Percentiles rank a stretch among this genome's conserved stretches.
Conservation (phyloP, 2,888 invertebrate genomes). For the Luperina testacea region DNA sequence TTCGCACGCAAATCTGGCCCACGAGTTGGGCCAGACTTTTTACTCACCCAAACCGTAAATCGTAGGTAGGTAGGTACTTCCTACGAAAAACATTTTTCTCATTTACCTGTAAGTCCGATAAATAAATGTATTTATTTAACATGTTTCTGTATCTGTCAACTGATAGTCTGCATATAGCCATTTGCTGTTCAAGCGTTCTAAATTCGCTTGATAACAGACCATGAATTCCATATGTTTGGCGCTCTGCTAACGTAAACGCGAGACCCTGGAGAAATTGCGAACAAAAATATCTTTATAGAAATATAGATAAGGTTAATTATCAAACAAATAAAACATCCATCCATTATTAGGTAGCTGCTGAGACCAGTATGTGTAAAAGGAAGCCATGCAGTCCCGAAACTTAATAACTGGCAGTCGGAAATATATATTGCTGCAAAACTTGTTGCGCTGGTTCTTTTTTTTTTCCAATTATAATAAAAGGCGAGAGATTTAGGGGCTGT, state of each 20-base stretch:
- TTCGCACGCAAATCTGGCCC: background rate
- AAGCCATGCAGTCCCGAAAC: background rate
- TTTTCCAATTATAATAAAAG: background rate
- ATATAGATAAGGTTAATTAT: background rate
- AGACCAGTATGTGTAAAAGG: background rate
- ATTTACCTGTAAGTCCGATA: constrained; percentile 93
- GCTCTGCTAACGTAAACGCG: constrained; percentile 96
- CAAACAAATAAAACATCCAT: background rate
- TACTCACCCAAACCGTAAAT: too few species aligned
- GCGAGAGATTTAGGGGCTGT: background rate
- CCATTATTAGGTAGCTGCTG: background rate
- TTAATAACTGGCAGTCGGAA: background rate
- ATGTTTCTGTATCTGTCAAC: constrained; percentile 94
- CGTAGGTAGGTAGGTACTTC: background rate
- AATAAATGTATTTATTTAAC: constrained; percentile 97
- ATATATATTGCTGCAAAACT: background rate
- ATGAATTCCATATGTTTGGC: constrained; percentile 97
- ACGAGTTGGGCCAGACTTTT: background rate
- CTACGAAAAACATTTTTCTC: background rate
- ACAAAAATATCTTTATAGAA: background rate
- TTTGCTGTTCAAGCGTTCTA: constrained; percentile 96
- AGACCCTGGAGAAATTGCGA: constrained; percentile 92
- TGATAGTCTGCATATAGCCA: constrained; percentile 95
- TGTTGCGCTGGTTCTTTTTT: background rate
- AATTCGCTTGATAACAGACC: constrained; percentile 97